A percentile compares a stretch with the other conserved stretches of the same genome.
Conservation (phyloP, 2,888 invertebrate genomes). For the Notodonta dromedarius region DNA sequence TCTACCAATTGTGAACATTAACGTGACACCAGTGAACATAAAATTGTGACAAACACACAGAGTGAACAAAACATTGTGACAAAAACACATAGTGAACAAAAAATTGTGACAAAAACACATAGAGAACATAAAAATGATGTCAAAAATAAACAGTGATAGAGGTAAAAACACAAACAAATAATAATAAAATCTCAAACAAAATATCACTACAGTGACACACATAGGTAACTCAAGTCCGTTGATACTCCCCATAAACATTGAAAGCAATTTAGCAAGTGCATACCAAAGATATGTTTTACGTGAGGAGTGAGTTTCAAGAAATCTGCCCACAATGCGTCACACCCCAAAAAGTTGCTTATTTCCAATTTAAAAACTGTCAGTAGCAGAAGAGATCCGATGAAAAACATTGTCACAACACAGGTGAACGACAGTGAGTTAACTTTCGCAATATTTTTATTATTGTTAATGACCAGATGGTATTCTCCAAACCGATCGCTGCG, state of each 20-base stretch:
- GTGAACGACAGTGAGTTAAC: conserved; percentile 16
- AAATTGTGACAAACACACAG: conserved; percentile 6
- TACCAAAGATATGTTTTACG: not conserved
- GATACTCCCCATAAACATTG: not conserved
- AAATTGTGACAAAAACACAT: not conserved
- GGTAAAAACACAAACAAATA: too few relatives aligned
- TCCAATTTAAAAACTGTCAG: conserved; percentile 41
- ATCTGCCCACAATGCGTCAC: conserved; percentile 19
- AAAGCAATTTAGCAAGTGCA: not conserved
- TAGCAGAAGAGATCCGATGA: conserved; percentile 33
- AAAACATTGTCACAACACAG: conserved; percentile 23
- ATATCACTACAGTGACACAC: too few relatives aligned
- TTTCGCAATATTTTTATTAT: conserved; percentile 5
- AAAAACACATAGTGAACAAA: not conserved
- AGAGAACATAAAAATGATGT: not conserved
- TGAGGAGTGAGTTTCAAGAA: conserved; percentile 9
- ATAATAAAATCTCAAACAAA: too few relatives aligned
- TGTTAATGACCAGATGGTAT: too few relatives aligned
- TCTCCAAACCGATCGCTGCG: too few relatives aligned
- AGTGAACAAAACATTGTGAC: not conserved
- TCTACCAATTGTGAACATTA: not conserved
- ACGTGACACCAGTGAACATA: conserved; percentile 4
- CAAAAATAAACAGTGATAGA: too few relatives aligned
- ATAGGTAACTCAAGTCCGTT: not conserved
- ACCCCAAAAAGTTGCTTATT: conserved; percentile 30